phyloP scores from a whole-genome alignment of 2,113 vertebrate species.

The Dicrurus megarhynchus region DNA sequence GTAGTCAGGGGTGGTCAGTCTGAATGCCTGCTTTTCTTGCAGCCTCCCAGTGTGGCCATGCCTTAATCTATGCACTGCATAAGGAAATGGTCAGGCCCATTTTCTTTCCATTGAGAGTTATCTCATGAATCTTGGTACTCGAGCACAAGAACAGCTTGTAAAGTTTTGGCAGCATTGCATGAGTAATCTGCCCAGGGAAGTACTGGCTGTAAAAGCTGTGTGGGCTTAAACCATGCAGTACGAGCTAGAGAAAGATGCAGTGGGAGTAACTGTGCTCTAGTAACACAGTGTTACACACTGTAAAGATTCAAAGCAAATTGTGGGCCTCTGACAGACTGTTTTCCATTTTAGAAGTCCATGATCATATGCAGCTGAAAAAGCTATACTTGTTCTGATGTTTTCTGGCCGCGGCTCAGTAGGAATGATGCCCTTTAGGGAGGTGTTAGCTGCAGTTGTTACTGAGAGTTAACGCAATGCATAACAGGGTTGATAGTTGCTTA shows the following conservation, averaged over 20 bases:
- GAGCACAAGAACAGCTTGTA: not conserved
- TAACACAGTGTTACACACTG: conserved; percentile 7
- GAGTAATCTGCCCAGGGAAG: not conserved
- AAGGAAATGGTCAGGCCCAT: not conserved
- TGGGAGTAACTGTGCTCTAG: conserved; percentile 12
- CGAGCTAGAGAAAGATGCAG: not conserved
- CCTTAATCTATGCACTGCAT: not conserved
- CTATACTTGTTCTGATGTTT: not conserved
- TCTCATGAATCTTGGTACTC: not conserved
- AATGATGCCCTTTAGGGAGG: not conserved
- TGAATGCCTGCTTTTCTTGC: not conserved
- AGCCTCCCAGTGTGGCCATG: not conserved
- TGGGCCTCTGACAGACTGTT: not conserved
- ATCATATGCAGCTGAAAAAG: not conserved
- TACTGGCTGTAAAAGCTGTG: not conserved
- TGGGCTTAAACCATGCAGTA: not conserved
- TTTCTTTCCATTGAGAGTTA: not conserved
- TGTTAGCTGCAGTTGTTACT: not conserved
- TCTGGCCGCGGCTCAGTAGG: not conserved
- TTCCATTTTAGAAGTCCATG: not conserved
- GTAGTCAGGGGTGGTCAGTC: not conserved
- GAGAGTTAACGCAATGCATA: not conserved
- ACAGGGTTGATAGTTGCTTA: not conserved
- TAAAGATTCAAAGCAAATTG: not conserved
- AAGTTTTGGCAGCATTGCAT: not conserved